phyloP scores from a whole-genome alignment of 1,140 invertebrate genomes.

The Augochlora pura region DNA sequence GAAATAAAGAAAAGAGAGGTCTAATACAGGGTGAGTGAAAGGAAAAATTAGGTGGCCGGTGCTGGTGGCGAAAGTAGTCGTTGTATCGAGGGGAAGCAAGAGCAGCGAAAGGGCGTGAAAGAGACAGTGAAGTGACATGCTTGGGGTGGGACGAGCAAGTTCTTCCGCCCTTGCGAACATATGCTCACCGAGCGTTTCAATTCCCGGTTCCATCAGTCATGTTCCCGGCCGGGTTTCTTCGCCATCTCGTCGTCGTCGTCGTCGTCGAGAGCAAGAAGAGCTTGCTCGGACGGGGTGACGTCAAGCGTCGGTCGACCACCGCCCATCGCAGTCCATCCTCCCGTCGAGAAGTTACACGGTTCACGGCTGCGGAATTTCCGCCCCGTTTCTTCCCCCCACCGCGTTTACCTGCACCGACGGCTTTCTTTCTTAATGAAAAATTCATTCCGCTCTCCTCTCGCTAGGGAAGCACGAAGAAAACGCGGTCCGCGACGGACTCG shows the following conservation, averaged over 20 bases:
- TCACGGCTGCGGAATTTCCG: slow-evolving; percentile 6
- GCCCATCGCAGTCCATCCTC: not conserved
- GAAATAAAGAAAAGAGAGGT: no score
- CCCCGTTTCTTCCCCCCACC: not conserved
- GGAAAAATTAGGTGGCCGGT: no score
- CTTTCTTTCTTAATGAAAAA: slow-evolving; percentile 40
- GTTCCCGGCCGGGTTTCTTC: not conserved
- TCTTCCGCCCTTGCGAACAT: no score
- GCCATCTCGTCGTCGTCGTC: no score
- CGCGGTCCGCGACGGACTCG: not conserved
- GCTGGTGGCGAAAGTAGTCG: no score
- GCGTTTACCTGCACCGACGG: slow-evolving; percentile 51
- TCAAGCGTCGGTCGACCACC: slow-evolving; percentile 22
- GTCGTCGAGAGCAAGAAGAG: not conserved
- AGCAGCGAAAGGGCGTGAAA: no score
- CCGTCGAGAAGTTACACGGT: slow-evolving; percentile 10
- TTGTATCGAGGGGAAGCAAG: no score
- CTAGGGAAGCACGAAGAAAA: no score
- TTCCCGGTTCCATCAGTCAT: not conserved
- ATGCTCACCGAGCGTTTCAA: no score
- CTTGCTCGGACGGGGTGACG: slow-evolving; percentile 10
- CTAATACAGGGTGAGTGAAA: no score
- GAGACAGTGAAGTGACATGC: no score
- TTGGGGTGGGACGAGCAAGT: no score
- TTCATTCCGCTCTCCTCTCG: slow-evolving; percentile 4